Evolutionary conservation across 2,113 vertebrate genomes (phyloP).

Genomic region (Poeciliopsis prolifica): DNA sequence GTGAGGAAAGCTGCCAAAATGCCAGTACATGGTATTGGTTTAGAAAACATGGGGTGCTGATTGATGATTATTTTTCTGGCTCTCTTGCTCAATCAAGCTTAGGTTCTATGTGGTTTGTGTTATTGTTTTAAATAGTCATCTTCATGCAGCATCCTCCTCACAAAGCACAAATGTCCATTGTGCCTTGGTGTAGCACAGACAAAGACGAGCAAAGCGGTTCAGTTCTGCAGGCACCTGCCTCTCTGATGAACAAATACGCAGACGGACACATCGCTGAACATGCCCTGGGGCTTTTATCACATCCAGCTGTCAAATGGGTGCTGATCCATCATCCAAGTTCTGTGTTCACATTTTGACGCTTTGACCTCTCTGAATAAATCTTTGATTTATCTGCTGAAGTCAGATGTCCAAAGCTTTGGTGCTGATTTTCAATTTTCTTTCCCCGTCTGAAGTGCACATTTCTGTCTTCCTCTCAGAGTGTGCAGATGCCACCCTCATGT

Average conservation of each 20-base stretch:
- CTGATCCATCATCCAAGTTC: conserved; percentile 56
- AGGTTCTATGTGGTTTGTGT: neutral
- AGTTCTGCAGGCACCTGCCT: conserved; percentile 38
- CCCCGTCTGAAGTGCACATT: neutral
- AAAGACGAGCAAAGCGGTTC: conserved; percentile 25
- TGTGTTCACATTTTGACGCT: conserved; percentile 58
- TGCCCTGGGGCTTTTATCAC: conserved; percentile 56
- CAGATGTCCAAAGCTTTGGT: conserved; percentile 1
- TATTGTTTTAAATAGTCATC: neutral
- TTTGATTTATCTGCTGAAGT: conserved; percentile 27
- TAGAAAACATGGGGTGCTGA: conserved; percentile 43
- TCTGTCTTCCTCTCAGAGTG: conserved; percentile 3
- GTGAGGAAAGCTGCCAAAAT: conserved; percentile 47
- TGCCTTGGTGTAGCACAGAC: conserved; percentile 3
- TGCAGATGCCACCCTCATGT: conserved; percentile 4
- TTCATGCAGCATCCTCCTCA: neutral
- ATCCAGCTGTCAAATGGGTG: conserved; percentile 58
- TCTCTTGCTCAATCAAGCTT: conserved; percentile 23
- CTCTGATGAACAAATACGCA: conserved; percentile 44
- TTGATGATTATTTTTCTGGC: conserved; percentile 44
- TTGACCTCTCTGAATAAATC: conserved; percentile 56
- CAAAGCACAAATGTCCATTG: conserved; percentile 5
- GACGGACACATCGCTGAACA: conserved; percentile 47
- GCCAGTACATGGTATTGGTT: conserved; percentile 58
- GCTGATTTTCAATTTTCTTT: conserved; percentile 17